Evolutionary conservation across 2,888 invertebrate species (phyloP).

Genomic region (Anoplius nigerrimus): DNA sequence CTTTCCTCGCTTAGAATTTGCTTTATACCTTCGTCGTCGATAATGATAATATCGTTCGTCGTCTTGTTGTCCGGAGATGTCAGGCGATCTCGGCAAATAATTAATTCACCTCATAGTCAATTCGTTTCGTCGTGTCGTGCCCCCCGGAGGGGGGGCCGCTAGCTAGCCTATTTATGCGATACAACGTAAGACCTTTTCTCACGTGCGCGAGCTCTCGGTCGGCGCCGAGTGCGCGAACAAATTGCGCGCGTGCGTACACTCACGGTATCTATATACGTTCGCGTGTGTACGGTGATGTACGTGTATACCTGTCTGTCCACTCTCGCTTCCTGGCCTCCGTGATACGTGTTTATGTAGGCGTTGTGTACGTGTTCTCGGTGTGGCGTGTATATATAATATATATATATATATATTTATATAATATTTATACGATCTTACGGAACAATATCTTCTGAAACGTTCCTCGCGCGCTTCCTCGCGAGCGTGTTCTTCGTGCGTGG

Average conservation of each 20-base stretch:
- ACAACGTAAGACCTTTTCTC: constrained; percentile 58
- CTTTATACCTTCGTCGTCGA: constrained; percentile 43
- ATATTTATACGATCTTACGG: constrained; percentile 57
- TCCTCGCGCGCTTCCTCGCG: constrained; percentile 37
- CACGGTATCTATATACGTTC: constrained; percentile 23
- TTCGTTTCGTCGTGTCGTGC: constrained; percentile 60
- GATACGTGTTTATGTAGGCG: no score
- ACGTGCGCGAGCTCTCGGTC: not conserved
- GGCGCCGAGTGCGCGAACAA: constrained; percentile 28
- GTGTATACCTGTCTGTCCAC: no score
- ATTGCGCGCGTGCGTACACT: constrained; percentile 18
- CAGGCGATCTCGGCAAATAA: no score
- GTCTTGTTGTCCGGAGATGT: constrained; percentile 31
- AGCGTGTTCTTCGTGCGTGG: constrained; percentile 7
- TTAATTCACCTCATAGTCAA: constrained; percentile 13
- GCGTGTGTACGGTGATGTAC: constrained; percentile 19
- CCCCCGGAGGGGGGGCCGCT: constrained; percentile 64
- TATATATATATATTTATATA: constrained; percentile 50
- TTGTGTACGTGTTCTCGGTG: no score
- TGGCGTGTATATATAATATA: constrained; percentile 35
- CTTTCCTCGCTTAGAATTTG: not conserved
- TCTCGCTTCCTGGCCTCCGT: no score
- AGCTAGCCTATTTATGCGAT: constrained; percentile 69
- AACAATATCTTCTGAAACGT: constrained; percentile 54
- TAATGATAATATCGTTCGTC: constrained; percentile 46